Percentiles rank a stretch among this genome's conserved stretches.
Conservation (phyloP, 1,140 invertebrate genomes). For the Tetraneura akinire region DNA sequence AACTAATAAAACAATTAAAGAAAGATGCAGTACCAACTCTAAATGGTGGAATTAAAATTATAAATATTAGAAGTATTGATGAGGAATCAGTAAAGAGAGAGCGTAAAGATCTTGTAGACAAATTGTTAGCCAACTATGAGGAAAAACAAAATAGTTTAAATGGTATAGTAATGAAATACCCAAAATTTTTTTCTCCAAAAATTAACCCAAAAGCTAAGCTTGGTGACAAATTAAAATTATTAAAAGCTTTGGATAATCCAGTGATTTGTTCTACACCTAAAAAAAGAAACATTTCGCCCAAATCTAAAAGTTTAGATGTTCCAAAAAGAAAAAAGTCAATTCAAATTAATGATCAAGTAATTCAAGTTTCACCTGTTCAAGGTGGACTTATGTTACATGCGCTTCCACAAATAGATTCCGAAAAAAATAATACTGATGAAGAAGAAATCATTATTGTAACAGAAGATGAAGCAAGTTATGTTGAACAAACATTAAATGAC, state of each 20-base stretch:
- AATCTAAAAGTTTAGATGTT: neutral
- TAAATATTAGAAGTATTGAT: neutral
- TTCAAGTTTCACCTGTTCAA: slow-evolving; percentile 39
- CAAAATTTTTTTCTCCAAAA: slow-evolving; percentile 33
- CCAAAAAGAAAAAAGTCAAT: neutral
- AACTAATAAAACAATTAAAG: slow-evolving; percentile 16
- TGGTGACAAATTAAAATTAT: slow-evolving; percentile 44
- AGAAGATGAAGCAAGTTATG: slow-evolving; percentile 19
- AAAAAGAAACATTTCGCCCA: neutral
- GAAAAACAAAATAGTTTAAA: slow-evolving; percentile 22
- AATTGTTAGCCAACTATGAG: slow-evolving; percentile 41
- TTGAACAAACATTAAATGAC: neutral
- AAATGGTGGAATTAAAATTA: neutral
- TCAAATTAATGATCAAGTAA: neutral
- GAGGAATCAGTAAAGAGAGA: neutral
- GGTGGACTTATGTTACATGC: slow-evolving; percentile 42
- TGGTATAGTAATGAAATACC: neutral
- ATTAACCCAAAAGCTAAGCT: slow-evolving; percentile 38
- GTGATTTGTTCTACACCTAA: neutral
- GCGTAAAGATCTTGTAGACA: slow-evolving; percentile 38
- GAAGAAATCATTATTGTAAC: slow-evolving; percentile 47
- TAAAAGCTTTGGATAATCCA: slow-evolving; percentile 23
- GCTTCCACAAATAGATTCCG: neutral
- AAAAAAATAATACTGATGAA: neutral
- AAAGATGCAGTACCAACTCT: slow-evolving; percentile 7